Evolutionary conservation across 2,888 invertebrate species (phyloP), one percentile per base, ranked within the genome.

Genomic region (Cephalotes varians): DNA sequence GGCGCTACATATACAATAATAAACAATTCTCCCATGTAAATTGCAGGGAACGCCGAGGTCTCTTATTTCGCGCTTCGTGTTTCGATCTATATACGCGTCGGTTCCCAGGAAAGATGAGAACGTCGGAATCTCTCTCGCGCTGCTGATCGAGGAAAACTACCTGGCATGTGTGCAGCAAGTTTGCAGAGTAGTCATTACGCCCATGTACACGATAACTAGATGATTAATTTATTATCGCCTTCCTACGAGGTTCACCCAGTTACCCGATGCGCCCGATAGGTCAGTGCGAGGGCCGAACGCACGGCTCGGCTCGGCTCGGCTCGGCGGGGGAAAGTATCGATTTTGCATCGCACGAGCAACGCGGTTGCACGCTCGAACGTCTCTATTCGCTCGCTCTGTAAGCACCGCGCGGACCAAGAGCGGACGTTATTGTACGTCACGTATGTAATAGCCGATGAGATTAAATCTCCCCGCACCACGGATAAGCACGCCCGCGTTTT

Each of bases 381-480:
- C 58, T 80, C 77, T 79, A 62, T 79, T 58, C 56, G 65, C 56
- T 79, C 80, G 31, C 40, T 28, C 64, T 15, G 65, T 25, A 65
- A 74, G 65, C 74, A 65, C 25, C 49, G 64, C 40, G 56, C 34
- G 21, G 15, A 28, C 58, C 62, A 21, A 62, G 72, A 54, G 76
- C 54, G n/a, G 37, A 34, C 44, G 28, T 71, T 58, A 77, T 77
- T 56, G 69, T 37, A 49, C 74, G 77, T 86, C 83, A 85, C 82
- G 76, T 83, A 74, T 74, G 65, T 74, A 85, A 85, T 77, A 62
- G 37, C 67, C 64, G 69, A 47, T 47, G 81, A 56, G 84, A 86
- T 87, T 85, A 86, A 85, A 83, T 84, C 84, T 77, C 82, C 81
- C 74, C 80, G 64, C 85, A 83, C 74, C 64, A 74, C 76, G 65